phyloP scores from a whole-genome alignment of 1,140 invertebrate genomes.

The Acarapis woodi region DNA sequence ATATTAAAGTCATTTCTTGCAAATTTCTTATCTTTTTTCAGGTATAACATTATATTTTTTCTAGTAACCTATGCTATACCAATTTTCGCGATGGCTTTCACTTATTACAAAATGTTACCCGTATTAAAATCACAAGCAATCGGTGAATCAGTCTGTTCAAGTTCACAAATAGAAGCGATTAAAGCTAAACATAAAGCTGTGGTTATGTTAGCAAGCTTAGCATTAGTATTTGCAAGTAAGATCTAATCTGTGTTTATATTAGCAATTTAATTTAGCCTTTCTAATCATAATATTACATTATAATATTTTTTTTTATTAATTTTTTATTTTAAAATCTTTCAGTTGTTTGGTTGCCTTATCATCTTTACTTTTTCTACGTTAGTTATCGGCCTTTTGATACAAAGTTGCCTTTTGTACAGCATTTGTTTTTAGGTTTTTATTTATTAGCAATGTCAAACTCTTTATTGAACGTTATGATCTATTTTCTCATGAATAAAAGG shows the following conservation, averaged over 20 bases:
- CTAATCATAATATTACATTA: no score
- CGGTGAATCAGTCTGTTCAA: constrained; percentile 57
- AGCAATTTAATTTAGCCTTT: no score
- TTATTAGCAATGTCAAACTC: constrained; percentile 86
- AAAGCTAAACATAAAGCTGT: constrained; percentile 63
- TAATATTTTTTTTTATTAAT: no score
- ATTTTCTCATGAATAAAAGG: constrained; percentile 84
- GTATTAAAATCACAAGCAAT: constrained; percentile 48
- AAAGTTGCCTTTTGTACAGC: constrained; percentile 44
- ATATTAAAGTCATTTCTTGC: no score
- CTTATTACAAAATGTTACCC: constrained; percentile 59
- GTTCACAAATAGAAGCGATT: constrained; percentile 50
- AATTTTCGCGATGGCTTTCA: constrained; percentile 61
- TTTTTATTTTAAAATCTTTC: no score
- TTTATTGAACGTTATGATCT: constrained; percentile 82
- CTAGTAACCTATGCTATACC: constrained; percentile 78
- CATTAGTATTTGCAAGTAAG: constrained; percentile 22
- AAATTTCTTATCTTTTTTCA: constrained; percentile 25
- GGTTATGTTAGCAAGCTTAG: constrained; percentile 71
- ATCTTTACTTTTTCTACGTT: constrained; percentile 62
- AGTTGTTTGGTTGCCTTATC: constrained; percentile 78
- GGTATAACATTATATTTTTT: constrained; percentile 60
- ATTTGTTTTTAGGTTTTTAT: constrained; percentile 65
- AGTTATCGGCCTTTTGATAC: constrained; percentile 44
- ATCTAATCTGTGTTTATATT: no score